Evolutionary conservation across 2,888 invertebrate species (phyloP).

Genomic region (Ophonus ardosiacus): DNA sequence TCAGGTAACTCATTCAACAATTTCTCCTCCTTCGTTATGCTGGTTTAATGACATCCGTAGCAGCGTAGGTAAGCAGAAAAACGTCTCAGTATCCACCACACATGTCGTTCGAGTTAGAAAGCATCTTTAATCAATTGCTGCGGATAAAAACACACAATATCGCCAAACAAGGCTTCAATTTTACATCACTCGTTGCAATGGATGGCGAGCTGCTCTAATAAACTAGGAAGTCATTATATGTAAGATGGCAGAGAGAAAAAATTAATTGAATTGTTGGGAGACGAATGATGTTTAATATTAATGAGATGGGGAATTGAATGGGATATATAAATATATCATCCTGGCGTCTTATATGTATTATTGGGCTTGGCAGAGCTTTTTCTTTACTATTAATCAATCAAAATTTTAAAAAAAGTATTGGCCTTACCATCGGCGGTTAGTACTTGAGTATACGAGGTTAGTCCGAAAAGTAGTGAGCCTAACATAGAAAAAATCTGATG

Average conservation of each 20-base stretch:
- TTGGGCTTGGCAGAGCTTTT: background rate
- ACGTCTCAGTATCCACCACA: background rate
- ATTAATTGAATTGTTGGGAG: slow-evolving; percentile 25
- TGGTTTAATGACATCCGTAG: slow-evolving; percentile 35
- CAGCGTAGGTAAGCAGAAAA: slow-evolving; percentile 23
- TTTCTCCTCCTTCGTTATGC: slow-evolving; percentile 7
- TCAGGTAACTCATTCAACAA: slow-evolving; percentile 22
- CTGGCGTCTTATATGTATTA: background rate
- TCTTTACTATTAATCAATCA: background rate
- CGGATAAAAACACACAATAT: slow-evolving; percentile 46
- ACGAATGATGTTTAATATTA: background rate
- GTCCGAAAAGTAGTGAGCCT: too few relatives aligned
- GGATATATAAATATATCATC: background rate
- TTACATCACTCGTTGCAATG: slow-evolving; percentile 24
- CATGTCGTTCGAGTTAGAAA: slow-evolving; percentile 49
- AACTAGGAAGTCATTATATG: slow-evolving; percentile 24
- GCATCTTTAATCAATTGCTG: slow-evolving; percentile 55
- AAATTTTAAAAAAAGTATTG: too few relatives aligned
- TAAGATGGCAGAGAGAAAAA: background rate
- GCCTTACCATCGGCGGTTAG: too few relatives aligned
- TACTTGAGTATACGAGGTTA: too few relatives aligned
- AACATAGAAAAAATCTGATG: too few relatives aligned
- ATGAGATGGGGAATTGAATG: background rate
- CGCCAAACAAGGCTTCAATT: slow-evolving; percentile 34
- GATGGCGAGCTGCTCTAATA: slow-evolving; percentile 20